Conservation (phyloP, 2,113 vertebrate genomes). For the Genyomyrus donnyi region DNA sequence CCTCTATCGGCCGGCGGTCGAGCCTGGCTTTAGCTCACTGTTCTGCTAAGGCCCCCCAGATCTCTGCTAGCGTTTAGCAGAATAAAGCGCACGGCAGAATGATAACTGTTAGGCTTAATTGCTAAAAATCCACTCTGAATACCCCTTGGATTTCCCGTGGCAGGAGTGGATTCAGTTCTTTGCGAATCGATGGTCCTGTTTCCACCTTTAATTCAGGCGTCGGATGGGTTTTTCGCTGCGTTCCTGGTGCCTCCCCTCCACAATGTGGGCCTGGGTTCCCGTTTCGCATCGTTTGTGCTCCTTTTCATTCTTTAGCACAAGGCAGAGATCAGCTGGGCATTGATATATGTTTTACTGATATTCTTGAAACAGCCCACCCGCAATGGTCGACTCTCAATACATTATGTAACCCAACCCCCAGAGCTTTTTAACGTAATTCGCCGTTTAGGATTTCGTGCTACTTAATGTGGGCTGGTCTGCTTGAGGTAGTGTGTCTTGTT, state of each 20-base stretch:
- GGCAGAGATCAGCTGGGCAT: neutral
- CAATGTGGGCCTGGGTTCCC: neutral
- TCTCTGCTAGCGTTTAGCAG: neutral
- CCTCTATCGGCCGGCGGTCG: neutral
- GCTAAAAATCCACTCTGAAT: neutral
- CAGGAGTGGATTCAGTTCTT: neutral
- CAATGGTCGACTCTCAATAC: neutral
- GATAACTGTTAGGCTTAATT: neutral
- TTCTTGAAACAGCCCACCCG: neutral
- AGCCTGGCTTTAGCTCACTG: neutral
- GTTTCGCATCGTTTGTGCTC: neutral
- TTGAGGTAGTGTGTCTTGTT: conserved; percentile 35
- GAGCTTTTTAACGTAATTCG: neutral
- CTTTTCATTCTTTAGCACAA: neutral
- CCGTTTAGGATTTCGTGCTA: neutral
- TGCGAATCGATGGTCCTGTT: neutral
- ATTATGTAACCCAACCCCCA: neutral
- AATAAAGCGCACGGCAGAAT: neutral
- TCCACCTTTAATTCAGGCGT: neutral
- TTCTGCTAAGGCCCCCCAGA: neutral
- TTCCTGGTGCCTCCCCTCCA: neutral
- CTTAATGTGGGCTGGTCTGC: neutral
- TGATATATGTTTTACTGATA: neutral
- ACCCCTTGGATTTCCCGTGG: neutral
- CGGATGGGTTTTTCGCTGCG: neutral